Evolutionary conservation across 2,797 vertebrate species (phyloP).

Genomic region (Decapterus maruadsi): DNA sequence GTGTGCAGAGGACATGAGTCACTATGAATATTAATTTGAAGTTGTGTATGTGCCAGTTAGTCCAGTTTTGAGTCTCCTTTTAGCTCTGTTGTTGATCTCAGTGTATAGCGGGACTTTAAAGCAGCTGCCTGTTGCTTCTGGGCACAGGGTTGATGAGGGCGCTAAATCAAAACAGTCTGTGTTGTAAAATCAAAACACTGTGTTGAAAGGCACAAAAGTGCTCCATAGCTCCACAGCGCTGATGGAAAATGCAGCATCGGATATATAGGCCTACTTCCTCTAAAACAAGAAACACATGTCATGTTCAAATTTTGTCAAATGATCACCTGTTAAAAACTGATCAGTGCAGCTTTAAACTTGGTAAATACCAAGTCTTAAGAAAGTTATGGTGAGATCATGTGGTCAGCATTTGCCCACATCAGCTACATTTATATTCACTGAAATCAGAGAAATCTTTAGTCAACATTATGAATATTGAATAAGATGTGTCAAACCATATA

Average conservation of each 20-base stretch:
- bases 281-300: not conserved
- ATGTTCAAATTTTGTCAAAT: not conserved
- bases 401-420: not conserved
- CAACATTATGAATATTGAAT: not conserved
- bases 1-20: too few species aligned
- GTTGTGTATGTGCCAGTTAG: too few species aligned
- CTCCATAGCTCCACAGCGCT: not conserved
- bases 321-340: not conserved
- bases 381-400: not conserved
- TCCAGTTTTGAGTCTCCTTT: not conserved
- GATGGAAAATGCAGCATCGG: not conserved
- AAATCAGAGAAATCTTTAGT: not conserved
- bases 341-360: slow-evolving; percentile 1
- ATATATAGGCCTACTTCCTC: not conserved
- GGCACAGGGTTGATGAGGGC: not conserved
- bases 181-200: not conserved
- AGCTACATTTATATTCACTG: not conserved
- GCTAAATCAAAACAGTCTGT: not conserved
- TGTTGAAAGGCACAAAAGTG: not conserved
- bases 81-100: not conserved
- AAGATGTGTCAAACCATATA: not conserved
- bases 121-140: not conserved
- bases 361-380: not conserved
- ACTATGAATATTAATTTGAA: too few species aligned
- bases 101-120: too few species aligned